phyloP scores from a whole-genome alignment of 2,888 invertebrate species.

The Neocrepidodera transversa region DNA sequence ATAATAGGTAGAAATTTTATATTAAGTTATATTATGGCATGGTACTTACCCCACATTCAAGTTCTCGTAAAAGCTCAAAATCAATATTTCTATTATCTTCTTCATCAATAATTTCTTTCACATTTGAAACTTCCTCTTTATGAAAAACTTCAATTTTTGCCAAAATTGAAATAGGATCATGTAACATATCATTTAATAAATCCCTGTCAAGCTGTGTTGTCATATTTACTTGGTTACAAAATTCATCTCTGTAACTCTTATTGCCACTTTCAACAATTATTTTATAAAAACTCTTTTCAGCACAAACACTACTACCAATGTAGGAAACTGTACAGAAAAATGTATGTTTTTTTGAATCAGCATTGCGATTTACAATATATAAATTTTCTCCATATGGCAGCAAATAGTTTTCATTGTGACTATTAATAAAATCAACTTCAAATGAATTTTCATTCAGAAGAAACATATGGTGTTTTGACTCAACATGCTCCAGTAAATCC shows the following conservation, averaged over 20 bases:
- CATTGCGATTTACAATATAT: slow-evolving; percentile 48
- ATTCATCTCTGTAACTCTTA: slow-evolving; percentile 24
- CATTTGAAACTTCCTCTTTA: slow-evolving; percentile 12
- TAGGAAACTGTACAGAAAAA: slow-evolving; percentile 48
- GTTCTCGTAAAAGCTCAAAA: slow-evolving; percentile 33
- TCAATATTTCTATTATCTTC: slow-evolving; percentile 25
- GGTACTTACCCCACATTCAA: slow-evolving; percentile 49
- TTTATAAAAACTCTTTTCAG: slow-evolving; percentile 34
- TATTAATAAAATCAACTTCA: slow-evolving; percentile 52
- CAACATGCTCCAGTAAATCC: slow-evolving; percentile 50
- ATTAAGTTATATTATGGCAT: not conserved
- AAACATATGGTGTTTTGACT: slow-evolving; percentile 46
- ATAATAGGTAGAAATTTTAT: no score
- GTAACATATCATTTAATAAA: slow-evolving; percentile 32
- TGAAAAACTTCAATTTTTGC: slow-evolving; percentile 39
- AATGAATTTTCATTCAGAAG: slow-evolving; percentile 48
- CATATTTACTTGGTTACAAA: slow-evolving; percentile 32
- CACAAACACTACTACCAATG: slow-evolving; percentile 36
- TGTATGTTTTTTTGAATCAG: slow-evolving; percentile 39
- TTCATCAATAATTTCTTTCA: slow-evolving; percentile 22
- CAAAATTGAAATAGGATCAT: slow-evolving; percentile 44
- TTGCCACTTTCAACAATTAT: slow-evolving; percentile 39
- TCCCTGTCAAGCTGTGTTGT: slow-evolving; percentile 40
- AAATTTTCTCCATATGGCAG: slow-evolving; percentile 46
- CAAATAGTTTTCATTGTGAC: slow-evolving; percentile 50